These are phyloP conservation scores for Epinephelus malabaricus DNA, from an alignment of 2,797 vertebrate species.

Conservation along the genomic window DNA sequence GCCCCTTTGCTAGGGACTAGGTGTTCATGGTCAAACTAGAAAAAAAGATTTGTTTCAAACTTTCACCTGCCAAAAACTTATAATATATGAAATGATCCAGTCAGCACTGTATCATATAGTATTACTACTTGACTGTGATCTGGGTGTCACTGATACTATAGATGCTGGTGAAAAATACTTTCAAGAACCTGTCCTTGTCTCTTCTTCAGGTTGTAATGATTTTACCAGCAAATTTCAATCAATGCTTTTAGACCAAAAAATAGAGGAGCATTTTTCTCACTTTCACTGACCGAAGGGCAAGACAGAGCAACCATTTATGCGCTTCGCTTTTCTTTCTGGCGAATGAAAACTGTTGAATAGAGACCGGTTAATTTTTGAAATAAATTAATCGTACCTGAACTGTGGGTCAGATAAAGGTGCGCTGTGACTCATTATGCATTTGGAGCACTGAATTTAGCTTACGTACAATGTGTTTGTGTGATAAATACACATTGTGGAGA, in stretches of 20 bases:
- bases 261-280: conserved; percentile 2
- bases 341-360: neutral
- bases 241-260: conserved; percentile 15
- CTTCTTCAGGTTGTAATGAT: conserved; percentile 27
- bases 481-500: neutral
- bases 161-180: conserved; percentile 16
- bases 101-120: neutral
- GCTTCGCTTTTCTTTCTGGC: neutral
- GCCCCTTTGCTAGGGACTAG: too few species aligned
- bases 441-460: neutral
- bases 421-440: neutral
- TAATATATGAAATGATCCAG: neutral
- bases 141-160: neutral
- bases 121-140: neutral
- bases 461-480: neutral
- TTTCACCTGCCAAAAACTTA: neutral
- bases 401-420: neutral
- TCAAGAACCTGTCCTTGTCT: conserved; percentile 26
- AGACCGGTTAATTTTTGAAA: neutral
- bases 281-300: neutral
- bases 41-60: too few species aligned
- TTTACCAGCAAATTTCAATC: conserved; percentile 29
- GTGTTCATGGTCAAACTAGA: neutral
- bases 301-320: neutral
- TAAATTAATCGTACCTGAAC: neutral